Conservation (phyloP, 2,888 invertebrate species). For the Spialia ferax region DNA sequence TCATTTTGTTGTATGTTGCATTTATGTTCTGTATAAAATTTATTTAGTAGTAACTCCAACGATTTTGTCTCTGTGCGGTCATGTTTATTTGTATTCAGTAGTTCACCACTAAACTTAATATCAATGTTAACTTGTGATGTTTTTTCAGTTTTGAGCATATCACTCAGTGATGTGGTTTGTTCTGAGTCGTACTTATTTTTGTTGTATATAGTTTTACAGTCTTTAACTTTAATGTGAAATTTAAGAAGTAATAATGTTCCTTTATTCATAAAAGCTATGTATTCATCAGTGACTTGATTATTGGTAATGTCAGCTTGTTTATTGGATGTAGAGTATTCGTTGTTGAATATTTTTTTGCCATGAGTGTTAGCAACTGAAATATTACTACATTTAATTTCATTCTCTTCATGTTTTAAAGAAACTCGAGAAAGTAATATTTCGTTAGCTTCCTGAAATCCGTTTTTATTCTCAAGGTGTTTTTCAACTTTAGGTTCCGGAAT, state of each 20-base stretch:
- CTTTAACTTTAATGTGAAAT: conserved; percentile 62
- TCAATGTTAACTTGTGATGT: conserved; percentile 54
- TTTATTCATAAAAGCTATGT: conserved; percentile 53
- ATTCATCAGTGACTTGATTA: conserved; percentile 35
- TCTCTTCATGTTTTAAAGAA: too few species aligned
- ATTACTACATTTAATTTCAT: too few species aligned
- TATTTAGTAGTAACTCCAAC: conserved; percentile 10
- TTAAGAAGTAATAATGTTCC: conserved; percentile 61
- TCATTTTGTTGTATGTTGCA: conserved; percentile 2
- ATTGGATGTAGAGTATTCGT: neutral
- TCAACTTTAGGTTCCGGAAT: neutral
- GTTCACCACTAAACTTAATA: conserved; percentile 42
- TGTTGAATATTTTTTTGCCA: neutral
- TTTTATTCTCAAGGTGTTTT: neutral
- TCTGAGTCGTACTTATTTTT: conserved; percentile 33
- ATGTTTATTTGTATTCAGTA: conserved; percentile 29
- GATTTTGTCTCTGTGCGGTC: conserved; percentile 16
- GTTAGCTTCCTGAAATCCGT: neutral
- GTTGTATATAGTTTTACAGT: conserved; percentile 43
- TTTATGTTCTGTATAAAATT: conserved; percentile 12
- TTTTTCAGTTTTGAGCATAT: conserved; percentile 51
- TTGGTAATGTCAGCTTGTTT: neutral
- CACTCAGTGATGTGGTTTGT: conserved; percentile 42
- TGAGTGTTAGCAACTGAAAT: neutral
- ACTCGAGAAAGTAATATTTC: too few species aligned